A percentile compares a stretch with the other conserved stretches of the same genome.
phyloP scores from a whole-genome alignment of 1,140 invertebrate species.

The Achroia grisella region DNA sequence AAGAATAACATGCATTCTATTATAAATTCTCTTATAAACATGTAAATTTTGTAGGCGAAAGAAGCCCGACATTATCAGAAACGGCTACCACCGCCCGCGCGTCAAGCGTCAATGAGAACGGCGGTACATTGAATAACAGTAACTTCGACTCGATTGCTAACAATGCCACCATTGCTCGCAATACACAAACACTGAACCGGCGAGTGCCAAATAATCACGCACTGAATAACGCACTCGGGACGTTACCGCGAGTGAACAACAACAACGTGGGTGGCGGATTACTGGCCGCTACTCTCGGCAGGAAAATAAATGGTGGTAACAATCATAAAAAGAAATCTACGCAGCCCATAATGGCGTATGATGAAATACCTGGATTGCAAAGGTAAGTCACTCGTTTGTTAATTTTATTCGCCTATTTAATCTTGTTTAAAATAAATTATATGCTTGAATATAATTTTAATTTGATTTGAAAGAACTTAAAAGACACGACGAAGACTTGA shows the following conservation, averaged over 20 bases:
- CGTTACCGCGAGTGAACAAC: constrained; percentile 70
- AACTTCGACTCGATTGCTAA: constrained; percentile 72
- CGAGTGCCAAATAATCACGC: constrained; percentile 45
- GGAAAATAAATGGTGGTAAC: constrained; percentile 59
- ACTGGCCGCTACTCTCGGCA: constrained; percentile 48
- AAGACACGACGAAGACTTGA: too few relatives aligned
- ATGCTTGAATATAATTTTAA: too few relatives aligned
- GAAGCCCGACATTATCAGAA: constrained; percentile 87
- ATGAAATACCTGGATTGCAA: constrained; percentile 77
- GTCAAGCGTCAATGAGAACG: constrained; percentile 77
- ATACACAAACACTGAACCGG: constrained; percentile 57
- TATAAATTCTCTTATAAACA: too few relatives aligned
- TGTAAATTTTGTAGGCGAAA: constrained; percentile 74
- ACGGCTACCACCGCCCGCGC: constrained; percentile 86
- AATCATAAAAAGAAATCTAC: constrained; percentile 64
- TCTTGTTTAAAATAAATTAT: too few relatives aligned
- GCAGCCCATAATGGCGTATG: constrained; percentile 71
- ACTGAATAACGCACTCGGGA: constrained; percentile 72
- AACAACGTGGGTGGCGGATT: constrained; percentile 44
- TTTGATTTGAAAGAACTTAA: too few relatives aligned
- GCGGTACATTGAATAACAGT: constrained; percentile 61
- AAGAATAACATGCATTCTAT: too few relatives aligned
- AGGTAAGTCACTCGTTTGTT: constrained; percentile 49
- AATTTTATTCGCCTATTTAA: too few relatives aligned
- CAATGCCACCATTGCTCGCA: constrained; percentile 45